A percentile compares a stretch with the other conserved stretches of the same genome.
Evolutionary conservation across 2,888 invertebrate genomes (phyloP).

Genomic region (Heliconius hortense): DNA sequence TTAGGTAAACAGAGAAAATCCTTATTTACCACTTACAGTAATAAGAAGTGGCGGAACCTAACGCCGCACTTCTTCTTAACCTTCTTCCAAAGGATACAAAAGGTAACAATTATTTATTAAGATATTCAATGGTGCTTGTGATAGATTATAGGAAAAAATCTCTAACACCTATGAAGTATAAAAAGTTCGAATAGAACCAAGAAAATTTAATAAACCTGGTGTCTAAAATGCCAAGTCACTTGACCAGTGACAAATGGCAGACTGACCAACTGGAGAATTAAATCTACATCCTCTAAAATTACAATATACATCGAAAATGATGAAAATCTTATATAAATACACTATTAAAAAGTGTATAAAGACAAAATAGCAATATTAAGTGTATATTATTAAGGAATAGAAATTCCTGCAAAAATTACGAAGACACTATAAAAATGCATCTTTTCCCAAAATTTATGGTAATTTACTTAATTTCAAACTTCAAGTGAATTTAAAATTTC

Average conservation of each 20-base stretch:
- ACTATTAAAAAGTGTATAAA: neutral
- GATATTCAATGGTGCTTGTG: constrained; percentile 8
- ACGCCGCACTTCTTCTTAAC: neutral
- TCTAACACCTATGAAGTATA: too few species aligned
- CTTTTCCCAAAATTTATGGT: too few species aligned
- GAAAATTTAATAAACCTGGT: neutral
- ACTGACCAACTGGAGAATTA: neutral
- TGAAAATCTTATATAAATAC: neutral
- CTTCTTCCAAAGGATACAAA: neutral
- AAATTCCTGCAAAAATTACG: neutral
- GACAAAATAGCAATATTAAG: too few species aligned
- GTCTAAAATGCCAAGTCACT: constrained; percentile 4
- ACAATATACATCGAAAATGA: neutral
- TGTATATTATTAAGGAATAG: neutral
- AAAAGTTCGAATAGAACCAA: neutral
- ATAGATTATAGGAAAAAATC: neutral
- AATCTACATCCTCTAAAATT: neutral
- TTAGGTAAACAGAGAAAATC: neutral
- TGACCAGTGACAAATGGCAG: neutral
- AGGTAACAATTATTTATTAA: constrained; percentile 3
- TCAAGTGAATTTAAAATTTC: neutral
- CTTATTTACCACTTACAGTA: neutral
- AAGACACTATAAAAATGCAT: neutral
- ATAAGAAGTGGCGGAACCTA: neutral
- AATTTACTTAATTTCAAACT: neutral